Evolutionary conservation across 2,888 invertebrate species (phyloP).

Genomic region (Dryobotodes eremita): DNA sequence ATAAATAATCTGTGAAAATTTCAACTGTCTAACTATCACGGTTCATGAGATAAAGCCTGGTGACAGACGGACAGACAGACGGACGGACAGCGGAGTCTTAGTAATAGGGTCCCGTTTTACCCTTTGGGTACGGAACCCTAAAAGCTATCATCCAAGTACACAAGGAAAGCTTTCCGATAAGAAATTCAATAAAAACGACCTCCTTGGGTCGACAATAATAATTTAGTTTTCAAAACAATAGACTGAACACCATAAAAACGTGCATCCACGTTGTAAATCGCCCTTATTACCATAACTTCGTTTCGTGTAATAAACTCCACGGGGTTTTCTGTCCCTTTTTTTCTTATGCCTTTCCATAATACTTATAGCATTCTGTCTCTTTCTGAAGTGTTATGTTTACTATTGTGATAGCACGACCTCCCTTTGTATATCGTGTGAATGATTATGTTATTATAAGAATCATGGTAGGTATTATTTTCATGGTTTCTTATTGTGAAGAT

Average conservation of each 20-base stretch:
- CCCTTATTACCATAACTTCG: conserved; percentile 69
- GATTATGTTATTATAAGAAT: conserved; percentile 60
- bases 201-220: conserved; percentile 27
- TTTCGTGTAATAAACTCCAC: conserved; percentile 67
- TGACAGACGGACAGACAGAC: no score
- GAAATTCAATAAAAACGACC: conserved; percentile 11
- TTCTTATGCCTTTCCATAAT: conserved; percentile 30
- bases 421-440: conserved; percentile 48
- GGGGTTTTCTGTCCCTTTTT: conserved; percentile 49
- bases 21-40: no score
- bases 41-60: no score
- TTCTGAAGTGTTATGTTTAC: conserved; percentile 63
- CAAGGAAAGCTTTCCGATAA: conserved; percentile 3
- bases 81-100: no score
- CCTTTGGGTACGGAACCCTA: no score
- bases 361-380: conserved; percentile 32
- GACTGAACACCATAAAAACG: conserved; percentile 63
- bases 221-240: conserved; percentile 62
- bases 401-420: conserved; percentile 59
- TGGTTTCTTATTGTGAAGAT: conserved; percentile 34
- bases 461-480: conserved; percentile 46
- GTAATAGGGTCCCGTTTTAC: no score
- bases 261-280: conserved; percentile 68
- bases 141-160: background rate
- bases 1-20: no score